Base-by-base conservation (phyloP, 2,113 vertebrate genomes). In the Sarotherodon lohbergeri region DNA sequence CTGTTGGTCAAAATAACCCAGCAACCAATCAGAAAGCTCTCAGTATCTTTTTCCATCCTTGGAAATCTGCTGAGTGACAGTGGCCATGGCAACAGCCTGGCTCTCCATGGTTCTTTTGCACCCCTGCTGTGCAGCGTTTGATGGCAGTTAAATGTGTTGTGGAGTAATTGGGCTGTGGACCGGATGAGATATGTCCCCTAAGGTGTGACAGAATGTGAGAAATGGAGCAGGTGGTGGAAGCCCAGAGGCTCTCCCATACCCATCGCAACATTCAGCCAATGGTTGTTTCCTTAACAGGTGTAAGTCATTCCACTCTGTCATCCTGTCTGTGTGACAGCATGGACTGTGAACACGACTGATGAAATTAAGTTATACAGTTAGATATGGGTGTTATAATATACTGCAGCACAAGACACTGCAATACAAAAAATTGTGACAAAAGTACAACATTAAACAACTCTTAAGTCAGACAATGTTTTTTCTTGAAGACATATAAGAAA, bases 131-230 rank as follows among this genome's bases (percentile, higher is more conserved):
- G 91, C 91, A 76, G 89, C 88, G 83, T 91, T 94, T 93, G 95
- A 94, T 93, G 92, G 94, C 92, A 87, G 91, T 91, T 95, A 93
- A 93, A 94, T 3, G 94, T 95, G 94, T 95, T 76, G 90, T 85
- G 86, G 90, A 93, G 94, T 96, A 95, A 96, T 95, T 96, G 94
- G 92, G 92, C 93, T 92, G 93, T 71, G 93, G 93, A 93, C 85
- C 85, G 91, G 93, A 94, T 90, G 94, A 94, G 93, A 94, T 86
- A 84, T 90, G 92, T 94, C 93, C 92, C 92, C 93, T 88, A 90
- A 95, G 91, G 95, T 95, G 95, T 94, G 95, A 94, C 95, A 96
- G 89, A 95, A 95, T 94, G 95, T 95, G 95, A 91, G 93, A 96
- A 95, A 87, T 78, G 76, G 93, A 95, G 93, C 94, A 95, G 95